Conservation (phyloP, 2,113 vertebrate genomes). For the Junco hyemalis region DNA sequence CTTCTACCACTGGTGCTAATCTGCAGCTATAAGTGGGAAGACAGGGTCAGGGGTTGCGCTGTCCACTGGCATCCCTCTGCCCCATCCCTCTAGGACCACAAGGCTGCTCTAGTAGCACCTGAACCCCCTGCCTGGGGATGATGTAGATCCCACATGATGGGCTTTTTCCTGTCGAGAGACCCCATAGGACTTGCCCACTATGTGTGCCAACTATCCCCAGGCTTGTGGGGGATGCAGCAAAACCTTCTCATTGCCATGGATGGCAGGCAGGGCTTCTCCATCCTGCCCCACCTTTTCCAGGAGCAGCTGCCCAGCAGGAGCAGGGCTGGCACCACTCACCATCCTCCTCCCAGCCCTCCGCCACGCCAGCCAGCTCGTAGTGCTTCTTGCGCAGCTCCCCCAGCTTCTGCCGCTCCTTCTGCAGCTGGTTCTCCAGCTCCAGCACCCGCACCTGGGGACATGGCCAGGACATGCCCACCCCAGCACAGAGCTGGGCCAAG, state of each 20-base stretch:
- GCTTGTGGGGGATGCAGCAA: background rate
- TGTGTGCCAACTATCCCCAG: fast-evolving
- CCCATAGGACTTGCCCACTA: background rate
- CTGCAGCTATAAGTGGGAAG: background rate
- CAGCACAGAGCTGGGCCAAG: background rate
- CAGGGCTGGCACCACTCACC: slow-evolving; percentile 59
- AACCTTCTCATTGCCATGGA: background rate
- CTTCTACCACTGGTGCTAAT: background rate
- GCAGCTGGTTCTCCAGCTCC: slow-evolving; percentile 91
- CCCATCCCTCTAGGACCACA: background rate
- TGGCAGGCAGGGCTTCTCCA: background rate
- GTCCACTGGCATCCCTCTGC: background rate
- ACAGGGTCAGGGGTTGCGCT: fast-evolving
- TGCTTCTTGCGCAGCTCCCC: slow-evolving; percentile 96
- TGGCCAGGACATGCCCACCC: fast-evolving
- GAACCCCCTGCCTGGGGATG: fast-evolving
- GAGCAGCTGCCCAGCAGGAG: background rate
- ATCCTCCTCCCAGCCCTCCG: slow-evolving; percentile 89
- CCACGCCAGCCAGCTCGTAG: slow-evolving; percentile 91
- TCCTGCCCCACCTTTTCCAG: fast-evolving
- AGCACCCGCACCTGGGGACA: slow-evolving; percentile 86
- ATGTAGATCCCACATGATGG: background rate
- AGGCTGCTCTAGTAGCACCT: background rate
- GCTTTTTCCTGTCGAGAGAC: background rate
- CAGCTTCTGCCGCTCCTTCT: slow-evolving; percentile 92